phyloP scores from a whole-genome alignment of 2,113 vertebrate genomes.

The Ornithorhynchus anatinus region DNA sequence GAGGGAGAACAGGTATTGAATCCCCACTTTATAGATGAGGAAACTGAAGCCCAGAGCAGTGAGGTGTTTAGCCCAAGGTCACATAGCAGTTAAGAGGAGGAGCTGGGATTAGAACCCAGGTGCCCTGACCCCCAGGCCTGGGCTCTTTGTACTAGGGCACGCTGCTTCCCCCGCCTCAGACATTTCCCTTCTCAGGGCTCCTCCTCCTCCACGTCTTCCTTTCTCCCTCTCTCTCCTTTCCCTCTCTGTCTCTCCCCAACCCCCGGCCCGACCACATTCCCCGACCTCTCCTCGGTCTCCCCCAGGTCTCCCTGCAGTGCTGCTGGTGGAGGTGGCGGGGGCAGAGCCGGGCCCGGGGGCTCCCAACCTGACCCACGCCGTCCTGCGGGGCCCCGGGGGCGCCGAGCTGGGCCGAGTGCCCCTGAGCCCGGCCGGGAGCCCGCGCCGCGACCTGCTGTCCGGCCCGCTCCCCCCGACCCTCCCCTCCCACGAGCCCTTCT shows the following conservation, averaged over 20 bases:
- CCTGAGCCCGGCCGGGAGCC: conserved; percentile 15
- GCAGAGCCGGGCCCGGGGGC: background rate
- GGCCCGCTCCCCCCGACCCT: conserved; percentile 36
- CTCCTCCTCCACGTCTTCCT: too few species aligned
- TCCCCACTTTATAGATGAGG: too few species aligned
- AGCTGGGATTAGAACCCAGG: too few species aligned
- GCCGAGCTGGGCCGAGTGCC: background rate
- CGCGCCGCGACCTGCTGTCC: background rate
- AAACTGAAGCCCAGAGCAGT: too few species aligned
- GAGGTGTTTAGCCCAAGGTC: too few species aligned
- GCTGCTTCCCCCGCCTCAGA: too few species aligned
- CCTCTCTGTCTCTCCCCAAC: background rate
- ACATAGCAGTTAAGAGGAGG: too few species aligned
- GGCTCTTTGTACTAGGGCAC: too few species aligned
- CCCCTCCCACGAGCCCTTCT: conserved; percentile 62
- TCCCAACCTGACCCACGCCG: background rate
- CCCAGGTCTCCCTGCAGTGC: conserved; percentile 59
- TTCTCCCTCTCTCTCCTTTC: background rate
- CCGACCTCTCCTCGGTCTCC: conserved; percentile 44
- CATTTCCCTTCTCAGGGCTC: too few species aligned
- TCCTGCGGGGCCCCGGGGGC: conserved; percentile 9
- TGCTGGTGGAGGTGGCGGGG: conserved; percentile 49
- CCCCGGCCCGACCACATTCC: conserved; percentile 48
- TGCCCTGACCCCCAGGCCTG: too few species aligned
- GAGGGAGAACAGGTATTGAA: too few species aligned